These are phyloP conservation scores for Nowickia ferox DNA, from an alignment of 2,888 invertebrate genomes.

Conservation along the genomic window DNA sequence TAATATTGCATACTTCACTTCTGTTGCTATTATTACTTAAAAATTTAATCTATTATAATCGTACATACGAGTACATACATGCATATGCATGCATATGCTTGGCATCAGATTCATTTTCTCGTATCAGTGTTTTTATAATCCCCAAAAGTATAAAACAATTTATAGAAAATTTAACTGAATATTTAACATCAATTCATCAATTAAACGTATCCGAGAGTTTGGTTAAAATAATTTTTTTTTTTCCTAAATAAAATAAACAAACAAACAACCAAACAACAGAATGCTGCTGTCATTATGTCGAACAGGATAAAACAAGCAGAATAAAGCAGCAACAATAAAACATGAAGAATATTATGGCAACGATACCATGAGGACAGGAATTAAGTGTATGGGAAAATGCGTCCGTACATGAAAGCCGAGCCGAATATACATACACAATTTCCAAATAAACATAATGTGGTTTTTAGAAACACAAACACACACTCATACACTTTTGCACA, in stretches of 20 bases:
- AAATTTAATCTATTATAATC: constrained; percentile 36
- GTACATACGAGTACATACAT: not conserved
- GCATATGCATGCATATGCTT: not conserved
- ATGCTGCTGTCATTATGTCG: constrained; percentile 54
- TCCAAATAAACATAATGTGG: constrained; percentile 47
- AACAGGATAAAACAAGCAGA: constrained; percentile 49
- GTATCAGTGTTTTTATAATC: constrained; percentile 28
- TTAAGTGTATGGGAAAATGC: constrained; percentile 6
- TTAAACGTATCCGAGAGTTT: constrained; percentile 63
- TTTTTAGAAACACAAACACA: not conserved
- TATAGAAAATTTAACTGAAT: constrained; percentile 66
- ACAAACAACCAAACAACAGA: constrained; percentile 18
- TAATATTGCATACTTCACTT: constrained; percentile 19
- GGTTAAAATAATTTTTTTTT: constrained; percentile 7
- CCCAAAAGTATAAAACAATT: constrained; percentile 67
- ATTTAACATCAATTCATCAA: constrained; percentile 68
- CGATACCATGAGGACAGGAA: not conserved
- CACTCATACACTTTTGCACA: too few species aligned
- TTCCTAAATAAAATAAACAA: constrained; percentile 28
- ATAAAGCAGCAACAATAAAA: constrained; percentile 21
- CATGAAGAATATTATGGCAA: not conserved
- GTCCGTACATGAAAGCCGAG: not conserved
- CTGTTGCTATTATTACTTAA: constrained; percentile 5
- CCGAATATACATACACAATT: constrained; percentile 1
- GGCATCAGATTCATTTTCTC: not conserved